Conservation (phyloP, 2,888 invertebrate species). For the Drosophila tanythrix region DNA sequence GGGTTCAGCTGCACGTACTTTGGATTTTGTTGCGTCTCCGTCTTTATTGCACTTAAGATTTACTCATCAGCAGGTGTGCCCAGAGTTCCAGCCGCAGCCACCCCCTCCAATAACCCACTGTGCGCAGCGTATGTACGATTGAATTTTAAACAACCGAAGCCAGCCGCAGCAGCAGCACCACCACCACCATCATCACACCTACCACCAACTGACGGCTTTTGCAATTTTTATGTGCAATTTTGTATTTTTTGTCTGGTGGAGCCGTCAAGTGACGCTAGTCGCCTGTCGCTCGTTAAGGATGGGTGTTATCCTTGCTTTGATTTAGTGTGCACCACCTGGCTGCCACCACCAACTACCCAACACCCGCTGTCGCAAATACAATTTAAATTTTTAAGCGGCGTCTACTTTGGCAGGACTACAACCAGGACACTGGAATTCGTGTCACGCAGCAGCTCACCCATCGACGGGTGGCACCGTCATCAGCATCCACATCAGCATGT, state of each 20-base stretch:
- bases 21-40: constrained; percentile 76
- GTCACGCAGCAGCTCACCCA: constrained; percentile 66
- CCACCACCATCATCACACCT: not conserved
- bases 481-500: constrained; percentile 64
- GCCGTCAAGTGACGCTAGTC: constrained; percentile 49
- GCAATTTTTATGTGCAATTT: constrained; percentile 78
- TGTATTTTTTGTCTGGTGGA: constrained; percentile 26
- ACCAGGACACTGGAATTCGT: constrained; percentile 60
- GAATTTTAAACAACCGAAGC: constrained; percentile 64
- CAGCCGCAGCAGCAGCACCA: constrained; percentile 3
- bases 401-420: constrained; percentile 66
- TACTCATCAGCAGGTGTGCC: constrained; percentile 80
- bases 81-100: constrained; percentile 23
- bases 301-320: constrained; percentile 52
- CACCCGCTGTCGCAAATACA: constrained; percentile 71
- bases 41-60: constrained; percentile 81
- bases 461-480: constrained; percentile 71
- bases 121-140: constrained; percentile 59
- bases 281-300: constrained; percentile 75
- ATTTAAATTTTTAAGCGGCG: constrained; percentile 80
- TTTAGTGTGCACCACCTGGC: constrained; percentile 54
- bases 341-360: constrained; percentile 12
- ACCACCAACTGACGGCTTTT: constrained; percentile 52
- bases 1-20: constrained; percentile 79
- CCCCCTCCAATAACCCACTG: not conserved